Percentiles rank a stretch among this genome's conserved stretches.
phyloP scores from a whole-genome alignment of 2,888 invertebrate genomes.

The Cephus runcator region DNA sequence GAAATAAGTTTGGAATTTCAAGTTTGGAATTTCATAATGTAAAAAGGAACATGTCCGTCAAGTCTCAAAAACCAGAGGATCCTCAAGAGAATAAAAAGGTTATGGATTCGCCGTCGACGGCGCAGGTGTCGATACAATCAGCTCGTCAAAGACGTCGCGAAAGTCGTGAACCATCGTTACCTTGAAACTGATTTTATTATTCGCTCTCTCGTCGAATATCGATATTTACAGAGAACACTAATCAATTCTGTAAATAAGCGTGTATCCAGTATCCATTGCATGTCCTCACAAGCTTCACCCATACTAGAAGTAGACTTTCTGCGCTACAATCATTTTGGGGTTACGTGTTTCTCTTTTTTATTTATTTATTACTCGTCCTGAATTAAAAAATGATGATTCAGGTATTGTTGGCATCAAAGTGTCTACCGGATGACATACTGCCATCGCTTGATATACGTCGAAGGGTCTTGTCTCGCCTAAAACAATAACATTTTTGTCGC shows the following conservation, averaged over 20 bases:
- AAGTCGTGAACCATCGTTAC: background rate
- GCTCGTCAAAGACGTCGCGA: background rate
- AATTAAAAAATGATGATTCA: slow-evolving; percentile 11
- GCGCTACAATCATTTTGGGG: background rate
- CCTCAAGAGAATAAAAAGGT: background rate
- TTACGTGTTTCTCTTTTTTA: background rate
- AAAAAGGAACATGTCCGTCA: background rate
- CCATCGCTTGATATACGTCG: slow-evolving; percentile 45
- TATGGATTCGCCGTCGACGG: background rate
- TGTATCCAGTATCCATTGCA: background rate
- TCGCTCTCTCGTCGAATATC: background rate
- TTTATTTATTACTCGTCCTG: background rate
- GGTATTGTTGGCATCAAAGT: slow-evolving; percentile 20
- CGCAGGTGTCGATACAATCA: background rate
- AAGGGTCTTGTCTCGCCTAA: slow-evolving; percentile 37
- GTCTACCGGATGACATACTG: slow-evolving; percentile 35
- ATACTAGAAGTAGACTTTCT: background rate
- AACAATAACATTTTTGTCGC: background rate
- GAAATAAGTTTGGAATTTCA: background rate
- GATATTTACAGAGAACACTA: too few species aligned
- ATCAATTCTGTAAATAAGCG: too few species aligned
- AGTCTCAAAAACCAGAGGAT: background rate
- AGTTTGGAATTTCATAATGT: background rate
- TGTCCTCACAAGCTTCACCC: background rate
- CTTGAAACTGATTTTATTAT: background rate